Conservation (phyloP, 2,888 invertebrate genomes). For the Nomada ruficornis region DNA sequence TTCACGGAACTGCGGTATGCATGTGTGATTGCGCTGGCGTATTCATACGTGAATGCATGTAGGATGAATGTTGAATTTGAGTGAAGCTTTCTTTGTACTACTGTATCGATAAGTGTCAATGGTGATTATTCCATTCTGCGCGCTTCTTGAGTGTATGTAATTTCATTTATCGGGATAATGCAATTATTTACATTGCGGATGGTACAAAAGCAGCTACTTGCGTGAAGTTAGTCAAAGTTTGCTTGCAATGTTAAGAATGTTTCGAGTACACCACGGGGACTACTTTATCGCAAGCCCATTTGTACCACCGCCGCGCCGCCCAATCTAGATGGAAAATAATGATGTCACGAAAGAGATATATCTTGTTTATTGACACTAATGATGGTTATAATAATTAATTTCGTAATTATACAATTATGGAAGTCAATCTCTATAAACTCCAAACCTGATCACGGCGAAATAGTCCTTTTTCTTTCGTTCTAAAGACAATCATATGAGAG, state of each 20-base stretch:
- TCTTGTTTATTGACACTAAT: too few species aligned
- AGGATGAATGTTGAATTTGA: constrained; percentile 22
- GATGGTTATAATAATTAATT: too few species aligned
- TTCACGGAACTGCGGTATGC: not conserved
- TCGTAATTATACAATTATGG: too few species aligned
- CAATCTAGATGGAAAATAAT: too few species aligned
- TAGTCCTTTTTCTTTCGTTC: too few species aligned
- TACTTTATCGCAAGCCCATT: constrained; percentile 34
- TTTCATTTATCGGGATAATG: constrained; percentile 13
- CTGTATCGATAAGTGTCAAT: not conserved
- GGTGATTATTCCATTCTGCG: not conserved
- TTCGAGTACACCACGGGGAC: constrained; percentile 12
- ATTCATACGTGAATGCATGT: not conserved
- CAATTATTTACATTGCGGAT: not conserved
- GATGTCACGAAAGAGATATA: too few species aligned
- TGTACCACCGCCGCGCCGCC: not conserved
- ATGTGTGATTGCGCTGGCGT: not conserved
- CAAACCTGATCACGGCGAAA: too few species aligned
- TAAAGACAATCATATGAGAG: too few species aligned
- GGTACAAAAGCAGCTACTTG: constrained; percentile 13
- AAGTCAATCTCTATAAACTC: too few species aligned
- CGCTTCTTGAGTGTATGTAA: not conserved
- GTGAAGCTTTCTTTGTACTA: not conserved
- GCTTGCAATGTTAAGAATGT: constrained; percentile 41
- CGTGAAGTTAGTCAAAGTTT: constrained; percentile 25